Conservation (phyloP, 1,140 invertebrate genomes). For the Dolichoris vasculosae region DNA sequence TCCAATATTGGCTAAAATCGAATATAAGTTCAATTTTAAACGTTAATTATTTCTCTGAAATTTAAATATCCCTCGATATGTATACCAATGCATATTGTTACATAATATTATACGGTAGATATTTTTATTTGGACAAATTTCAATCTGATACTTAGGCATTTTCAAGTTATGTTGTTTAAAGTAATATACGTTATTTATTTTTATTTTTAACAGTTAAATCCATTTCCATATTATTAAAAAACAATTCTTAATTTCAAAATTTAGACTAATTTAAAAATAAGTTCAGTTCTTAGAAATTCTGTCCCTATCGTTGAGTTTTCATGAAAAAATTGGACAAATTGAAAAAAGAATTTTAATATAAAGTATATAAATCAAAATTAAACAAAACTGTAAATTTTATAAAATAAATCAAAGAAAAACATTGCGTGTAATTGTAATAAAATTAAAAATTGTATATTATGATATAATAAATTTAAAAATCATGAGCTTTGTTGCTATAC, state of each 20-base stretch:
- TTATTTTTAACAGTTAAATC: not conserved
- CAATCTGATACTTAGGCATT: not conserved
- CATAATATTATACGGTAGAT: not conserved
- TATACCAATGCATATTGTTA: not conserved
- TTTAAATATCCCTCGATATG: not conserved
- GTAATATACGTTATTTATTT: not conserved
- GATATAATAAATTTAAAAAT: not conserved
- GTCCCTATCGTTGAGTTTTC: not conserved
- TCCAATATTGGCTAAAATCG: not conserved
- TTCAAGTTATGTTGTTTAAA: not conserved
- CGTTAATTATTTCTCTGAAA: not conserved
- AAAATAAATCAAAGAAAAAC: too few relatives aligned
- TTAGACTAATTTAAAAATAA: not conserved
- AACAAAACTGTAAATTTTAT: too few relatives aligned
- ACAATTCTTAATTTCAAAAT: not conserved
- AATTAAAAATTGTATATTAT: not conserved
- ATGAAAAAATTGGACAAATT: constrained; percentile 7
- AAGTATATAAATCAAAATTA: not conserved
- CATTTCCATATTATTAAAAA: not conserved
- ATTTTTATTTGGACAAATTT: not conserved
- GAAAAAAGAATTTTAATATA: not conserved
- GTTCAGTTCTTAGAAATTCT: not conserved
- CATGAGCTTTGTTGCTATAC: not conserved
- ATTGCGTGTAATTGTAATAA: too few relatives aligned
- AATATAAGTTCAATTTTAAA: not conserved